Percentiles rank a stretch among this genome's conserved stretches.
Evolutionary conservation across 2,888 invertebrate species (phyloP).

Genomic region (Amitus sp.): DNA sequence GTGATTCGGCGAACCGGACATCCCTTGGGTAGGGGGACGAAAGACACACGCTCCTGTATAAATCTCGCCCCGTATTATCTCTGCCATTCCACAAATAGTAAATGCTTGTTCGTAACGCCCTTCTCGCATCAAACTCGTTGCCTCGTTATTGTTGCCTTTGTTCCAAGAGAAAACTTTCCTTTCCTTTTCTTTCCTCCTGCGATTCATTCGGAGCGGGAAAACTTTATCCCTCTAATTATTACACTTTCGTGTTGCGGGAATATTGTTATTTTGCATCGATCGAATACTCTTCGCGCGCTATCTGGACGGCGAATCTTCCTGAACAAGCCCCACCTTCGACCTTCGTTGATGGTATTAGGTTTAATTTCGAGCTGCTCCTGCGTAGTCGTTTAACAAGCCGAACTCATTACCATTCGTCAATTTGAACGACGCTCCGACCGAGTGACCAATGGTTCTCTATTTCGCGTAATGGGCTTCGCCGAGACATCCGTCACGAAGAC

Average conservation of each 20-base stretch:
- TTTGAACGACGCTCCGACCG: constrained; percentile 62
- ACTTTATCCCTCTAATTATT: too few relatives aligned
- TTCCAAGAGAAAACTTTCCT: not conserved
- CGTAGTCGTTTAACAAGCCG: constrained; percentile 63
- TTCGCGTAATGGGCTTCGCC: constrained; percentile 61
- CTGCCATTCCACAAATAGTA: constrained; percentile 56
- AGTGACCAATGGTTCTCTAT: constrained; percentile 66
- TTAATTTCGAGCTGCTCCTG: constrained; percentile 50
- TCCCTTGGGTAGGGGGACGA: constrained; percentile 44
- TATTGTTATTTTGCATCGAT: too few relatives aligned
- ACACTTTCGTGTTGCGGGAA: too few relatives aligned
- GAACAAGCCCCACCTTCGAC: constrained; percentile 14
- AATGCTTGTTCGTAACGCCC: constrained; percentile 56
- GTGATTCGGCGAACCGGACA: constrained; percentile 46
- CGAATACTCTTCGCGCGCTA: too few relatives aligned
- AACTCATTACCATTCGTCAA: constrained; percentile 67
- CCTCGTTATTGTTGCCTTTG: constrained; percentile 1
- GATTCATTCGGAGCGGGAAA: too few relatives aligned
- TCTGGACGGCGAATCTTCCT: constrained; percentile 5
- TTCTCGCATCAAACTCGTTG: constrained; percentile 20
- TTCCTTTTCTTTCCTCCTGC: not conserved
- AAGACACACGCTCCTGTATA: constrained; percentile 49
- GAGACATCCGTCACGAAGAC: constrained; percentile 64
- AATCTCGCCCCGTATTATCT: constrained; percentile 58
- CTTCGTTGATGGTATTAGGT: constrained; percentile 36